Percentiles rank a stretch among this genome's conserved stretches.
These are phyloP conservation scores for Camponotus vicinus DNA, from an alignment of 1,140 invertebrate genomes.

Conservation along the genomic window DNA sequence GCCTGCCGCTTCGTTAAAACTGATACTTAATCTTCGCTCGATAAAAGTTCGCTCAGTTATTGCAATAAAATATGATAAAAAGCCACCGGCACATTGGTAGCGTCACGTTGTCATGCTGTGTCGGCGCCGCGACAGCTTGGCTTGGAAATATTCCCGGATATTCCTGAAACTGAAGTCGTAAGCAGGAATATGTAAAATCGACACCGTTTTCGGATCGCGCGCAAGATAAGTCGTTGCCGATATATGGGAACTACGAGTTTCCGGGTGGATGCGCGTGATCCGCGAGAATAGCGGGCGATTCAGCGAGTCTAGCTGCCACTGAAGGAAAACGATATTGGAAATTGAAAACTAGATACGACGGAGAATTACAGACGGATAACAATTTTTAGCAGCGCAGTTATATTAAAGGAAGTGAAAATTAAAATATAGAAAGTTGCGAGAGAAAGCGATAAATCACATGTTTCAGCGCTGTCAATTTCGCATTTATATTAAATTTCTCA, in stretches of 20 bases:
- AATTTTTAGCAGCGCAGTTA: background rate
- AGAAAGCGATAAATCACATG: background rate
- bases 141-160: slow-evolving; percentile 37
- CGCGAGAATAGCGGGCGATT: slow-evolving; percentile 25
- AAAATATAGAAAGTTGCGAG: background rate
- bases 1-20: slow-evolving; percentile 17
- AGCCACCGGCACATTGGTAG: background rate
- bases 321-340: slow-evolving; percentile 41
- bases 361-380: slow-evolving; percentile 18
- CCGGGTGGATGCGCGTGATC: slow-evolving; percentile 44
- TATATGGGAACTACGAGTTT: slow-evolving; percentile 47
- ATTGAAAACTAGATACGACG: slow-evolving; percentile 30
- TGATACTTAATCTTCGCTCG: slow-evolving; percentile 3
- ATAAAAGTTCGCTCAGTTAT: slow-evolving; percentile 37
- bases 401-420: background rate
- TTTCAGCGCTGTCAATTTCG: background rate
- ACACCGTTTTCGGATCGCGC: slow-evolving; percentile 51
- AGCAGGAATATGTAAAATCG: slow-evolving; percentile 56
- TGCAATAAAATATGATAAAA: slow-evolving; percentile 57
- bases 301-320: slow-evolving; percentile 25
- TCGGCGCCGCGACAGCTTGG: slow-evolving; percentile 49
- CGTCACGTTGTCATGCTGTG: slow-evolving; percentile 26
- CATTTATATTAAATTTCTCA: background rate
- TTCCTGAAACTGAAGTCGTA: slow-evolving; percentile 47
- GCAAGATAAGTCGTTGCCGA: slow-evolving; percentile 55